These are phyloP conservation scores for Phalacrocorax brasilianus DNA, from an alignment of 2,113 vertebrate species.

Conservation along the genomic window DNA sequence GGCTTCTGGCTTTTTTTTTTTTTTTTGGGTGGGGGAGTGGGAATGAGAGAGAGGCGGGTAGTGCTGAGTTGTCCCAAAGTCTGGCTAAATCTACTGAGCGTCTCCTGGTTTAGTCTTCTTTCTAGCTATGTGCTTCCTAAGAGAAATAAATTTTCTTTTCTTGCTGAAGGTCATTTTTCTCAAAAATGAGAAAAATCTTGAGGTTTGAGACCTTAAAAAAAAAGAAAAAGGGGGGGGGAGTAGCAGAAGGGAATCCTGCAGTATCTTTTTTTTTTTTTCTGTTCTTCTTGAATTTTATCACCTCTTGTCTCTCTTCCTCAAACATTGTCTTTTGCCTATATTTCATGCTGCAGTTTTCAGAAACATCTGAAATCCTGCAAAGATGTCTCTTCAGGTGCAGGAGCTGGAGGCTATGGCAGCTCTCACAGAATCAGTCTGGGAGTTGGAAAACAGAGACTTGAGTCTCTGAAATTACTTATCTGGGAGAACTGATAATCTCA, in stretches of 20 bases:
- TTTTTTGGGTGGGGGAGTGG: too few species aligned
- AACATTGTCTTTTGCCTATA: neutral
- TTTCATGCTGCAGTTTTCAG: neutral
- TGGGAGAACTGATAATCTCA: neutral
- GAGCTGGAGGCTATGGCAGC: neutral
- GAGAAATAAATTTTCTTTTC: neutral
- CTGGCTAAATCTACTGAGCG: neutral
- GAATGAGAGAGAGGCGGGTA: too few species aligned
- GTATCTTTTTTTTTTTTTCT: neutral
- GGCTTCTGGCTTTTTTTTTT: fast-evolving
- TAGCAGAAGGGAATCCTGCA: neutral
- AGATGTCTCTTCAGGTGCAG: neutral
- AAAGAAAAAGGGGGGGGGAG: neutral
- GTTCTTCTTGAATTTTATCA: neutral
- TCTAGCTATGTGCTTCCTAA: neutral
- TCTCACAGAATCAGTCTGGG: neutral
- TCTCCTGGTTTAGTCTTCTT: neutral
- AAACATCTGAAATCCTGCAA: neutral
- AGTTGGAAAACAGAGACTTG: neutral
- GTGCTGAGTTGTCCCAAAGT: neutral
- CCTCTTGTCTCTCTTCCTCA: neutral
- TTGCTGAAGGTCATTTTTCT: neutral
- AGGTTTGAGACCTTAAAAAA: neutral
- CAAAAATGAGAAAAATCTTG: neutral
- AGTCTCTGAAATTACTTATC: neutral